Evolutionary conservation across 2,888 invertebrate genomes (phyloP), one percentile per base, ranked within the genome.

Genomic region (Hydriomena furcata): DNA sequence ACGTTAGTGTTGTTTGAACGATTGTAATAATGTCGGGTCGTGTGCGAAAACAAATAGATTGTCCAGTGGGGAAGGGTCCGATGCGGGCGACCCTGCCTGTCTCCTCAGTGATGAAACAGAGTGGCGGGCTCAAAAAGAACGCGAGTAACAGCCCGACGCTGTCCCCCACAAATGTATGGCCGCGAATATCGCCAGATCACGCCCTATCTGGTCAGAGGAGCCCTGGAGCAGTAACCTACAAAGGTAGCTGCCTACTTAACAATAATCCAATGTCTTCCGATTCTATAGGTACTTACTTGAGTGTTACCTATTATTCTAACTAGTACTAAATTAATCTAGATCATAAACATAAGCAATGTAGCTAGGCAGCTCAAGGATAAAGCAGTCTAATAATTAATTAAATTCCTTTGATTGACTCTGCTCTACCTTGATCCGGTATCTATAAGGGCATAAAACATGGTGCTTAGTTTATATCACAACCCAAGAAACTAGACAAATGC

Each of bases 1-100:
- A 58, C 63, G 57, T 49, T 62, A 69, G 68, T 61, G 68, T 55
- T 61, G 66, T 68, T 61, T 56, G 58, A 55, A 61, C 59, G 62
- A 61, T 62, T 58, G 63, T 44, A 50, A 82, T 74, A 65, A 93
- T 93, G 92, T 92, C 92, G 75, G 89, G 91, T 67, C 91, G 92
- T 67, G 92, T 92, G 65, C 92, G 93, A 67, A 94, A 94, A 85
- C 93, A 93, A 73, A 93, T 94, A 51, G 94, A 94, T 71, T 93
- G 92, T 76, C 91, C 92, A 58, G 85, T 84, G 65, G 82, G 84
- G 44, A 90, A 90, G 82, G 94, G 94, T 45, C 95, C 95, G 62
- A 93, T 95, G 93, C 92, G 94, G 78, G 95, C 95, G 50, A 95
- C 95, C 52, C 88, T 95, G 74, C 95, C 95, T 65, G 94, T 95